Evolutionary conservation across 1,140 invertebrate species (phyloP), one percentile per base, ranked within the genome.

Genomic region (Catajapyx aquilonaris): DNA sequence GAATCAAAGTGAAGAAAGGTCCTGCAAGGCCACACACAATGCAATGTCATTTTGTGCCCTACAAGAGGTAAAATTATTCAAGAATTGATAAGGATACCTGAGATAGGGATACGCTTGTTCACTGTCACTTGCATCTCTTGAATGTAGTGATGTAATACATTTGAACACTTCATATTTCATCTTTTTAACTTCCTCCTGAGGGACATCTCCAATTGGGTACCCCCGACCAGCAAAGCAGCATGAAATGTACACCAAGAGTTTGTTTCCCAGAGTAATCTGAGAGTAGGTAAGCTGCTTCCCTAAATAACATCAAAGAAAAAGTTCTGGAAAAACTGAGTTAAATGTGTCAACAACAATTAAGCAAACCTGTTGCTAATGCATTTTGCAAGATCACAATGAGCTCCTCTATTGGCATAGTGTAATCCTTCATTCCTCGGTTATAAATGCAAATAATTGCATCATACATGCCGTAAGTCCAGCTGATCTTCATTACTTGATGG

Each of bases 191-290:
- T 70, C 60, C 44, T 81, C 70, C 5, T 61, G 56, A 2, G 79
- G 73, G 44, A 95, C 73, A 48, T 83, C 69, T 10, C 88, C 86
- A 28, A 71, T 71, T 2, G 84, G 90, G 62, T 90, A 95, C 2
- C 77, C 77, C 39, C 85, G 64, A 2, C 91, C 93, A 16, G 81
- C 80, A 44, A 98, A 62, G 53, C 90, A 95, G 50, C 88, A 91
- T 37, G 86, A 90, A 28, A 80, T 68, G 52, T 93, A 95, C 9
- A 97, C 78, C 35, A 98, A 57, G 37, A 97, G 60, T 46, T 87
- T 85, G 48, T 91, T 91, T 13, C 91, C 93, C 16, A 85, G 55
- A 22, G 48, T 50, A 4, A 65, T 53, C 37, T 53, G 51, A 38
- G 49, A 44, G 40, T 50, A 45, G 36, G 48, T 52, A 35, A 53